Evolutionary conservation across 1,140 invertebrate species (phyloP), one percentile per base, ranked within the genome.

Genomic region (Bombus superbus): DNA sequence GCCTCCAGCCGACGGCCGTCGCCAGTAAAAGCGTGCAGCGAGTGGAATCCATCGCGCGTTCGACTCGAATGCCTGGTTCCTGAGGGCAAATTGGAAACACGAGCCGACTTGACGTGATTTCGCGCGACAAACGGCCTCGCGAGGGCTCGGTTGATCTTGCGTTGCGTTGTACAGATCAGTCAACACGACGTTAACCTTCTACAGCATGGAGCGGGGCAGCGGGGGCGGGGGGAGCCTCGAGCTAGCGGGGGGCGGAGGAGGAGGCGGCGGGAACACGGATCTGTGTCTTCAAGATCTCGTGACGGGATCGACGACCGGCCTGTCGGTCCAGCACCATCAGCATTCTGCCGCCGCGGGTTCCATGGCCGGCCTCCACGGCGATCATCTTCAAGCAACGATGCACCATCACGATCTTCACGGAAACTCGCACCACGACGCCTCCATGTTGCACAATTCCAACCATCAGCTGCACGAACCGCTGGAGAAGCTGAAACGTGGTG

Each of bases 401-500:
- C 97, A 97, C 90, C 96, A 97, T 91, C 96, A 96, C 84, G 96
- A 96, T 91, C 95, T 97, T 11, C 96, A 96, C 92, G 96, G 94
- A 79, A 96, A 96, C 44, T 95, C 95, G 13, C 96, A 96, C 87
- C 96, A 96, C 89, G 94, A 94, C 72, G 91, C 93, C 1, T 95
- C 95, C 62, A 95, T 96, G 86, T 96, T 97, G 18, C 93, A 93
- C 90, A 93, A 88, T 87, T 93, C 92, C 38, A 92, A 87, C 69
- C 95, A 94, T 88, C 96, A 96, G 4, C 92, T 97, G 44, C 96
- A 97, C 92, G 97, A 98, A 93, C 97, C 97, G 18, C 93, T 98
- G 73, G 97, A 98, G 95, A 98, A 98, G 95, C 96, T 98, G 88
- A 98, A 97, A 97, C 96, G 97, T 97, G 96, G 97, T 97, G 95